These are phyloP conservation scores for Heliconius hermathena DNA, from an alignment of 1,140 invertebrate species.

Conservation along the genomic window DNA sequence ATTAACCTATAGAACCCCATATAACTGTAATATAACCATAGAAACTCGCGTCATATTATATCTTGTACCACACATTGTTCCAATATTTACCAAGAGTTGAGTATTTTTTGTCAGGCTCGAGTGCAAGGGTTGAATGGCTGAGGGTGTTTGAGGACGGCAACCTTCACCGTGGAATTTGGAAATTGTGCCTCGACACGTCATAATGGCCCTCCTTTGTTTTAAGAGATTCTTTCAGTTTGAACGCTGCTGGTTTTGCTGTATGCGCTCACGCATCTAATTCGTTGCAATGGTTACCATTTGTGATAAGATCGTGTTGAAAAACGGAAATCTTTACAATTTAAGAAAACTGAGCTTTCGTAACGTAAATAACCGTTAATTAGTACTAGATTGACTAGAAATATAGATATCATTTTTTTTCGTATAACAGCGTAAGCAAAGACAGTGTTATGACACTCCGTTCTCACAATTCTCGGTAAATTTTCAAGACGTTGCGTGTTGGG, in stretches of 20 bases:
- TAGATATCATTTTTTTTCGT: too few species aligned
- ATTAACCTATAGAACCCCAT: too few species aligned
- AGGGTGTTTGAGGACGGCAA: conserved; percentile 72
- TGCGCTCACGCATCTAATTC: conserved; percentile 43
- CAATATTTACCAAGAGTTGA: conserved; percentile 75
- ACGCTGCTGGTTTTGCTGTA: conserved; percentile 34
- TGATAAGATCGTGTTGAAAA: conserved; percentile 21
- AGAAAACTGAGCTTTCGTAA: background rate
- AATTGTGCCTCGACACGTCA: conserved; percentile 54
- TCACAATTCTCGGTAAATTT: too few species aligned
- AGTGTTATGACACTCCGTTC: too few species aligned
- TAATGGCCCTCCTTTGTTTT: conserved; percentile 41
- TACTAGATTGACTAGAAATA: too few species aligned
- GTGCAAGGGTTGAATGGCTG: conserved; percentile 79
- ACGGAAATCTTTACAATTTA: background rate
- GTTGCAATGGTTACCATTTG: conserved; percentile 30
- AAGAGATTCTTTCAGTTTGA: conserved; percentile 44
- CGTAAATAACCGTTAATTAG: too few species aligned
- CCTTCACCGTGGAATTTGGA: conserved; percentile 63
- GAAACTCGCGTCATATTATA: background rate
- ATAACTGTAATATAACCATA: background rate
- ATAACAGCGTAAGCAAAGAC: too few species aligned
- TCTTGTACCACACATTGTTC: conserved; percentile 56
- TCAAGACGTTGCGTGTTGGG: too few species aligned
- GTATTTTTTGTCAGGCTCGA: conserved; percentile 79